Percentiles rank a stretch among this genome's conserved stretches.
Evolutionary conservation across 2,113 vertebrate species (phyloP).

Genomic region (Echinops telfairi): DNA sequence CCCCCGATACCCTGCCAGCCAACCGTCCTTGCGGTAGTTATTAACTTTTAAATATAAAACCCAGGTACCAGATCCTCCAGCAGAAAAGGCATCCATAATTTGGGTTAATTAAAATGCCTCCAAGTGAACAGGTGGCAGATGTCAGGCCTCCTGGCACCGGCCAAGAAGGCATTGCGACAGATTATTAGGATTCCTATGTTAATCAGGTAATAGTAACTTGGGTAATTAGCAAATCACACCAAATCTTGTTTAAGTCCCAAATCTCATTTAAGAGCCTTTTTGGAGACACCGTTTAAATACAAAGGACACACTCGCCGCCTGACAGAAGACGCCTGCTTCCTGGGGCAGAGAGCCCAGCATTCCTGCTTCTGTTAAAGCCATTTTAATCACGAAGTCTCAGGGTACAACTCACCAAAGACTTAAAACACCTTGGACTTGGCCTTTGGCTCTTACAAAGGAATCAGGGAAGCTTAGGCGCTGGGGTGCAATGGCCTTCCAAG

Average conservation of each 20-base stretch:
- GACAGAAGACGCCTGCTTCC: slow-evolving; percentile 80
- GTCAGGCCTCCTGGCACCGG: slow-evolving; percentile 88
- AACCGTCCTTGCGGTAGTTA: slow-evolving; percentile 85
- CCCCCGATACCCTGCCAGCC: slow-evolving; percentile 84
- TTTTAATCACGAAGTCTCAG: slow-evolving; percentile 88
- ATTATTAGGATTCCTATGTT: slow-evolving; percentile 88
- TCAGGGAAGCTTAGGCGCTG: slow-evolving; percentile 50
- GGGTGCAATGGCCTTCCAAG: neutral
- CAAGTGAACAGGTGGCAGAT: slow-evolving; percentile 89
- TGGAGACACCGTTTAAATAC: slow-evolving; percentile 87
- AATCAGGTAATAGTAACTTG: slow-evolving; percentile 90
- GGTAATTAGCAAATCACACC: slow-evolving; percentile 90
- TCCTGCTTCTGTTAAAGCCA: slow-evolving; percentile 83
- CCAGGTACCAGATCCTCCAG: slow-evolving; percentile 85
- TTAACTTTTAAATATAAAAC: slow-evolving; percentile 88
- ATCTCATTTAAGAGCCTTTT: slow-evolving; percentile 88
- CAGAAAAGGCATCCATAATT: slow-evolving; percentile 87
- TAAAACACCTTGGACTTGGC: slow-evolving; percentile 55
- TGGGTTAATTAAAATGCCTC: slow-evolving; percentile 91
- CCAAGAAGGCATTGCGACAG: slow-evolving; percentile 85
- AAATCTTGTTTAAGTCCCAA: slow-evolving; percentile 89
- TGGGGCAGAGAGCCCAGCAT: slow-evolving; percentile 78
- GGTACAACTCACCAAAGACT: slow-evolving; percentile 81
- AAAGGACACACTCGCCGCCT: slow-evolving; percentile 86
- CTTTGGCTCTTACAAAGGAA: slow-evolving; percentile 74